Evolutionary conservation across 2,888 invertebrate species (phyloP).

Genomic region (Mesorhabditis belari): DNA sequence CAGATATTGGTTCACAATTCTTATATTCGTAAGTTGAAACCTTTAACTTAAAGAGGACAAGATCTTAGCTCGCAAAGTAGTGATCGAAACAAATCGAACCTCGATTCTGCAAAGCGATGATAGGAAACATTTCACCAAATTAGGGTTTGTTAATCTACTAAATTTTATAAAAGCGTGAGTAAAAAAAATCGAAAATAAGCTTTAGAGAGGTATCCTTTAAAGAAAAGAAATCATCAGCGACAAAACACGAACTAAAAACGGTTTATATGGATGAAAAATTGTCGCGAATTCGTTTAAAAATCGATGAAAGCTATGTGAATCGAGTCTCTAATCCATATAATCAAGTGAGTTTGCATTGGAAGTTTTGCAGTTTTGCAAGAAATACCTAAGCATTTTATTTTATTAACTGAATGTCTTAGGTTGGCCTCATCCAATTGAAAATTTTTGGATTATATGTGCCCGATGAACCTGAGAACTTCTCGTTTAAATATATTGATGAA

Average conservation of each 20-base stretch:
- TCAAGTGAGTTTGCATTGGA: conserved; percentile 2
- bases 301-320: conserved; percentile 6
- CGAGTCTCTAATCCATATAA: conserved; percentile 5
- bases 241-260: conserved; percentile 31
- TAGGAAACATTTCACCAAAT: neutral
- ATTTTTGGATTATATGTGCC: conserved; percentile 23
- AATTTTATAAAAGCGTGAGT: neutral
- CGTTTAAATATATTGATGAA: conserved; percentile 5
- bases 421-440: conserved; percentile 27
- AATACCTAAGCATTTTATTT: neutral
- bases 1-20: conserved; percentile 31
- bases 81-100: neutral
- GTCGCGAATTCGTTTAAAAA: conserved; percentile 2
- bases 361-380: too few species aligned
- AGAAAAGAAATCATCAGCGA: conserved; percentile 10
- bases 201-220: conserved; percentile 20
- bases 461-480: conserved; percentile 8
- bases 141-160: neutral
- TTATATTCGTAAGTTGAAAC: conserved; percentile 25
- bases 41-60: too few species aligned
- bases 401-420: conserved; percentile 10
- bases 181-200: neutral
- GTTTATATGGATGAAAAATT: conserved; percentile 30
- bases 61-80: neutral
- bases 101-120: neutral